phyloP scores from a whole-genome alignment of 2,888 invertebrate species.

The Tuberolachnus salignus region DNA sequence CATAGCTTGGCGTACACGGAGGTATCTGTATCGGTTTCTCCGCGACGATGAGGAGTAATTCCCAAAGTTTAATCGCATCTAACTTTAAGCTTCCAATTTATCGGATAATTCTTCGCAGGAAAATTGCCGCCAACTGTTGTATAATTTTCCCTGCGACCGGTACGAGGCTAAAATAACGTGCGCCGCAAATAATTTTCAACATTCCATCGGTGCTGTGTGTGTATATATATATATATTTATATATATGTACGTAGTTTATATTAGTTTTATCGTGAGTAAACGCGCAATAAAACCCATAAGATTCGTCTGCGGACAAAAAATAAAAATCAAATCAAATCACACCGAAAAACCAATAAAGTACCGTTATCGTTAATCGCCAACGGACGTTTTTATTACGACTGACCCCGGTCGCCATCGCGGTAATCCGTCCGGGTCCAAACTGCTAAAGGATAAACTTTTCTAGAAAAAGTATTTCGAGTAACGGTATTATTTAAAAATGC shows the following conservation, averaged over 20 bases:
- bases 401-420: no score
- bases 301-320: not conserved
- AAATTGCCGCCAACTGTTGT: conserved; percentile 17
- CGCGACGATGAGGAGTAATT: not conserved
- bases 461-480: no score
- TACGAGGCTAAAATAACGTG: not conserved
- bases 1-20: not conserved
- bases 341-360: no score
- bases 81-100: conserved; percentile 17
- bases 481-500: no score
- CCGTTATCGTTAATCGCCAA: no score
- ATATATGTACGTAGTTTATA: no score
- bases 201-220: no score
- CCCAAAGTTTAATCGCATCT: conserved; percentile 23
- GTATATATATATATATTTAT: no score
- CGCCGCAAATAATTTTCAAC: not conserved
- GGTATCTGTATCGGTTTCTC: conserved; percentile 4
- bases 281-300: not conserved
- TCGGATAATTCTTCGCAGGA: conserved; percentile 18
- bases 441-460: no score
- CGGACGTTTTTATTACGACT: no score
- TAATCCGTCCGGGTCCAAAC: no score
- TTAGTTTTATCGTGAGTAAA: not conserved
- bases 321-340: not conserved
- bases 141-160: not conserved